These are phyloP conservation scores for Elysia crispata DNA, from an alignment of 2,888 invertebrate genomes.

Conservation along the genomic window DNA sequence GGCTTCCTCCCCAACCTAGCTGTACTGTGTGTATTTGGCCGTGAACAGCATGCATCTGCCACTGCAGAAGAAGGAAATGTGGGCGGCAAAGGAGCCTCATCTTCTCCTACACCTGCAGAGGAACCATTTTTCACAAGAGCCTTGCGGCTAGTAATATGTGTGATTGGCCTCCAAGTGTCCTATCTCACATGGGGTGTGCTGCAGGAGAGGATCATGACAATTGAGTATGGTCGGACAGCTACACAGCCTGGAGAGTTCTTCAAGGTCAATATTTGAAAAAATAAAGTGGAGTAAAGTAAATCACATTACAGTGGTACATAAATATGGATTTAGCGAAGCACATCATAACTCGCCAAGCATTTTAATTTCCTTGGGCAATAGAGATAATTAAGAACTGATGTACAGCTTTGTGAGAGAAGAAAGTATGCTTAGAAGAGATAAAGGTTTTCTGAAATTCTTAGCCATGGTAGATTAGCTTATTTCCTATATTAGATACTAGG, in stretches of 20 bases:
- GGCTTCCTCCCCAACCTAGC: conserved; percentile 65
- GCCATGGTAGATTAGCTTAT: no score
- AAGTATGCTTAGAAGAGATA: no score
- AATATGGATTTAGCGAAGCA: no score
- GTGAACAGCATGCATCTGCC: conserved; percentile 59
- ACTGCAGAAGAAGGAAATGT: conserved; percentile 71
- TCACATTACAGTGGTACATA: no score
- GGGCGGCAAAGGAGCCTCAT: conserved; percentile 20
- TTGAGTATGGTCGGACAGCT: conserved; percentile 74
- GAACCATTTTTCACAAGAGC: conserved; percentile 52
- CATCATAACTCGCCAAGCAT: no score
- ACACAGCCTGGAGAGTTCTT: conserved; percentile 81
- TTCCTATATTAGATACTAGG: no score
- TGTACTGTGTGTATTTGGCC: conserved; percentile 72
- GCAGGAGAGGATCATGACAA: conserved; percentile 98
- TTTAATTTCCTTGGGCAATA: no score
- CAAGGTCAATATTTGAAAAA: conserved; percentile 73
- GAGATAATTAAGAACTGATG: no score
- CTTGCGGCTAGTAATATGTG: conserved; percentile 85
- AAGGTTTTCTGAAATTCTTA: no score
- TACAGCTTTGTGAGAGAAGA: no score
- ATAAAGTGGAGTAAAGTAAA: no score
- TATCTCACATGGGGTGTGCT: conserved; percentile 97
- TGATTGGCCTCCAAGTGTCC: conserved; percentile 91
- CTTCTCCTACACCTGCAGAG: conserved; percentile 35